Percentiles rank a stretch among this genome's conserved stretches.
Conservation (phyloP, 2,888 invertebrate species). For the Leptura quadrifasciata region DNA sequence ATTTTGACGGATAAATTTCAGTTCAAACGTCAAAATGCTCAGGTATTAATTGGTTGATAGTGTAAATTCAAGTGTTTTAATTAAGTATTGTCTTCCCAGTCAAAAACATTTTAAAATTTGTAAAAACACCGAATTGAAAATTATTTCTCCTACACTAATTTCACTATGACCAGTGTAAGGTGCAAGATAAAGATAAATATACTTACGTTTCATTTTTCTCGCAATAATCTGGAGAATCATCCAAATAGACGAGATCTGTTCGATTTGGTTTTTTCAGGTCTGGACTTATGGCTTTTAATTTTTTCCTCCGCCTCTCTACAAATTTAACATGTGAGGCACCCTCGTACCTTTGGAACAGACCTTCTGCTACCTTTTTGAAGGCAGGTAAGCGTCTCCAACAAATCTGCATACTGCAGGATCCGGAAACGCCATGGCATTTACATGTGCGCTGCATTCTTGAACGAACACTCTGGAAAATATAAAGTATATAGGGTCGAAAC, state of each 20-base stretch:
- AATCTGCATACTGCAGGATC: conserved; percentile 91
- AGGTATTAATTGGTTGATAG: no score
- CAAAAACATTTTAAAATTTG: no score
- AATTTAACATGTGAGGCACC: conserved; percentile 90
- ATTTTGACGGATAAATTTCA: no score
- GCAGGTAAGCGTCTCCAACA: conserved; percentile 91
- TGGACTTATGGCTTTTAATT: conserved; percentile 83
- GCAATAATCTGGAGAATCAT: conserved; percentile 94
- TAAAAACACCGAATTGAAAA: no score
- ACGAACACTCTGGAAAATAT: conserved; percentile 77
- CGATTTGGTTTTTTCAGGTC: conserved; percentile 92
- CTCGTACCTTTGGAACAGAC: conserved; percentile 87
- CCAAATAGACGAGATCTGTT: conserved; percentile 92
- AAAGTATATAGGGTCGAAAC: no score
- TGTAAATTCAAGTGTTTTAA: no score
- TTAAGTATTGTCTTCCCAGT: no score
- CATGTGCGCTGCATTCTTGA: conserved; percentile 90
- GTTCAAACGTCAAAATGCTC: no score
- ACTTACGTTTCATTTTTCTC: conserved; percentile 89
- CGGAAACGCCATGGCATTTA: conserved; percentile 96
- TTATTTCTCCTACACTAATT: no score
- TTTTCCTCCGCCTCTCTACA: conserved; percentile 79
- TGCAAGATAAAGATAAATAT: conserved; percentile 2
- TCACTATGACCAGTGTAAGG: no score
- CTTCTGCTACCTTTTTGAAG: conserved; percentile 86